phyloP scores from a whole-genome alignment of 2,113 vertebrate species.

The Phainopepla nitens region DNA sequence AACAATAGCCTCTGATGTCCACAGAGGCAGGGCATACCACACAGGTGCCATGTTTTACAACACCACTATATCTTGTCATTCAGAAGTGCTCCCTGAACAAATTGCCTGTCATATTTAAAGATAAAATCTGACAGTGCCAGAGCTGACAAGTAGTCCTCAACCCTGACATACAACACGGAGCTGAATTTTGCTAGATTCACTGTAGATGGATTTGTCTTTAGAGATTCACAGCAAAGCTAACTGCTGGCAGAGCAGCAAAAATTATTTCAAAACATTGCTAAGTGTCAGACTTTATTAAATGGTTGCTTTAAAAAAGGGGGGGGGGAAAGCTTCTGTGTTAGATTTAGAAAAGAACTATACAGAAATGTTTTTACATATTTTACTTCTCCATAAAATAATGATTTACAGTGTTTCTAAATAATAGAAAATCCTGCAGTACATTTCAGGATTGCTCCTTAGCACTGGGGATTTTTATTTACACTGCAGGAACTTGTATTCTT shows the following conservation, averaged over 20 bases:
- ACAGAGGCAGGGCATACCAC: conserved; percentile 54
- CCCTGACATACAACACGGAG: conserved; percentile 27
- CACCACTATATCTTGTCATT: conserved; percentile 68
- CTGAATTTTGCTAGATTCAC: conserved; percentile 43
- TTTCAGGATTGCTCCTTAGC: background rate
- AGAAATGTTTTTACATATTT: conserved; percentile 15
- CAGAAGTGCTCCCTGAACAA: conserved; percentile 60
- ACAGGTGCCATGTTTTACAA: conserved; percentile 72
- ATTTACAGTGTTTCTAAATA: conserved; percentile 18
- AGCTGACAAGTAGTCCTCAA: conserved; percentile 52
- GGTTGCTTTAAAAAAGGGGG: background rate
- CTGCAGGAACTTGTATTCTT: background rate
- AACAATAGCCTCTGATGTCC: conserved; percentile 55
- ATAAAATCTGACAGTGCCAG: conserved; percentile 57
- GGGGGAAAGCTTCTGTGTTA: background rate
- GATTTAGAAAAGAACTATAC: background rate
- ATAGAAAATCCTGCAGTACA: background rate
- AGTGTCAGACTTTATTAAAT: conserved; percentile 53
- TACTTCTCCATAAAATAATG: background rate
- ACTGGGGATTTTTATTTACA: background rate
- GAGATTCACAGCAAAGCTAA: conserved; percentile 43
- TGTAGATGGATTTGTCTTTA: conserved; percentile 49
- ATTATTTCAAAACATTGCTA: conserved; percentile 48
- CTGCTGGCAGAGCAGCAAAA: conserved; percentile 30
- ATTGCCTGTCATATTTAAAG: conserved; percentile 63